These are phyloP conservation scores for Thaumatotibia leucotreta DNA, from an alignment of 1,140 invertebrate genomes.

Conservation along the genomic window DNA sequence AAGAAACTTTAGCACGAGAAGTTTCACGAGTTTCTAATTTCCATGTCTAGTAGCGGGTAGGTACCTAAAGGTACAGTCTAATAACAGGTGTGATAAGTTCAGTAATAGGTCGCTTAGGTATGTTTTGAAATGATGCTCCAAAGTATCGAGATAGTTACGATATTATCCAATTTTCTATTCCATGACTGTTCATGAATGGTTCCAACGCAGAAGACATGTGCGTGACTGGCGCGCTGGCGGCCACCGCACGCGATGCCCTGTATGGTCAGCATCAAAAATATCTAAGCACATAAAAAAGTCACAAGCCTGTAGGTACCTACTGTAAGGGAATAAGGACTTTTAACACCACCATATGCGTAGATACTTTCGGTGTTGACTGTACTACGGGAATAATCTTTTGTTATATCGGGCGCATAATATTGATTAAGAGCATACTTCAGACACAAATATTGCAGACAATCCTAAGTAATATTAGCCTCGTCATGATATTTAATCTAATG, in stretches of 20 bases:
- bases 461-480: neutral
- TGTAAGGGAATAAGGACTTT: no score
- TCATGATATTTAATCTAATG: conserved; percentile 5
- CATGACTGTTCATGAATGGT: conserved; percentile 45
- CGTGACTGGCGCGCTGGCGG: conserved; percentile 39
- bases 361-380: no score
- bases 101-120: conserved; percentile 44
- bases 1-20: conserved; percentile 39
- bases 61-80: neutral
- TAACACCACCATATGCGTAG: no score
- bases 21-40: conserved; percentile 9
- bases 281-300: no score
- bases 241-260: conserved; percentile 44
- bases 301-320: no score
- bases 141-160: conserved; percentile 40
- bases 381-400: neutral
- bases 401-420: neutral
- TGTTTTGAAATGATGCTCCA: conserved; percentile 22
- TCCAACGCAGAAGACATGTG: conserved; percentile 29
- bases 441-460: neutral
- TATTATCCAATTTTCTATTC: conserved; percentile 64
- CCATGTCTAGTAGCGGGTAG: neutral
- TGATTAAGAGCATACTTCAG: neutral
- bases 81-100: conserved; percentile 13
- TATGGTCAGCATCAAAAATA: no score